These are phyloP conservation scores for Enteromius fasciolatus DNA, from an alignment of 2,797 vertebrate genomes.

Conservation along the genomic window DNA sequence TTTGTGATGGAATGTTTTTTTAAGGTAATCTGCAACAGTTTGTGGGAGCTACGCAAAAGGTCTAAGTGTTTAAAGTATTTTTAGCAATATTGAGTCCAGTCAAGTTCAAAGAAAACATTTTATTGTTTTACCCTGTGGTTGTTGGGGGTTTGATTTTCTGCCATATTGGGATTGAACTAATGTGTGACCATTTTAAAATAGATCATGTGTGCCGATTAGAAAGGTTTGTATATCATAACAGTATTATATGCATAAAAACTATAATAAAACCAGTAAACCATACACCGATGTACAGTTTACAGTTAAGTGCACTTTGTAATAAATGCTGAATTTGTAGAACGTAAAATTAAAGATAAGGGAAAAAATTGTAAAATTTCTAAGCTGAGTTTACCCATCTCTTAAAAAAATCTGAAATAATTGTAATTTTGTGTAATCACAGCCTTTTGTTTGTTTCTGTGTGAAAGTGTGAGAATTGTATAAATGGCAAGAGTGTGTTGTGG, in stretches of 20 bases:
- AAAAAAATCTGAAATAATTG: background rate
- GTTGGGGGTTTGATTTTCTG: background rate
- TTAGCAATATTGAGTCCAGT: background rate
- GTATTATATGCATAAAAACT: conserved; percentile 61
- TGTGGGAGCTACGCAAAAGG: background rate
- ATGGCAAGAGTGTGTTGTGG: conserved; percentile 64
- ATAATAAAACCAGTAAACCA: conserved; percentile 8
- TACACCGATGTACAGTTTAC: conserved; percentile 49
- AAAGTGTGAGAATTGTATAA: conserved; percentile 1
- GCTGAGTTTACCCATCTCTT: background rate
- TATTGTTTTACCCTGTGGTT: background rate
- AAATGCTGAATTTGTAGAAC: conserved; percentile 16
- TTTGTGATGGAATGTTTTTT: background rate
- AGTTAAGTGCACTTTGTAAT: conserved; percentile 38
- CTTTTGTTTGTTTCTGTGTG: conserved; percentile 9
- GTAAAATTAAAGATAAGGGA: background rate
- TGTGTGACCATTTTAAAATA: conserved; percentile 21
- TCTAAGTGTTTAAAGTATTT: background rate
- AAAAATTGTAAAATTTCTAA: background rate
- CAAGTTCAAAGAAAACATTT: background rate
- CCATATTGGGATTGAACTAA: background rate
- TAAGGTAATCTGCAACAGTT: background rate
- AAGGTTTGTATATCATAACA: conserved; percentile 13
- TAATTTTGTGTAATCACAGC: background rate
- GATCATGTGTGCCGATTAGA: background rate